A percentile compares a stretch with the other conserved stretches of the same genome.
phyloP scores from a whole-genome alignment of 2,888 invertebrate species.

The Muscina levida region DNA sequence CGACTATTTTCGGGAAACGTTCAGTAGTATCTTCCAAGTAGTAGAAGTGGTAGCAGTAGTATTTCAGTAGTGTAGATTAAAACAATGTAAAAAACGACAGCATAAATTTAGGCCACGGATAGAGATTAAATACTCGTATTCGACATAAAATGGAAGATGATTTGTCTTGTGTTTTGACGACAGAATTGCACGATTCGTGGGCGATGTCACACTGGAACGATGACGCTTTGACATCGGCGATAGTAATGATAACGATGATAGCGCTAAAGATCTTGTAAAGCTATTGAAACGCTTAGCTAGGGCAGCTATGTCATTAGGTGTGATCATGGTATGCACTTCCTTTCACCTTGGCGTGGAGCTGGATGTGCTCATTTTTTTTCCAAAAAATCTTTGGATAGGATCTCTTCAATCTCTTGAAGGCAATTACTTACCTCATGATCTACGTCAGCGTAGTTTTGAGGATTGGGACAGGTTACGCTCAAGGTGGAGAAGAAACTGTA shows the following conservation, averaged over 20 bases:
- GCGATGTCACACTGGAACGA: constrained; percentile 27
- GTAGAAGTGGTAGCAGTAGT: too few species aligned
- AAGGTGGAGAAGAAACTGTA: constrained; percentile 90
- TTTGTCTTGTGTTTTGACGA: constrained; percentile 50
- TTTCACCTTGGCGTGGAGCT: constrained; percentile 80
- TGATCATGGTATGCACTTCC: constrained; percentile 46
- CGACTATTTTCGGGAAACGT: constrained; percentile 11
- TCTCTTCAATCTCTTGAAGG: constrained; percentile 84
- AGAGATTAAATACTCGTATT: constrained; percentile 33
- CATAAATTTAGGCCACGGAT: constrained; percentile 38
- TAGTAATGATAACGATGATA: constrained; percentile 35
- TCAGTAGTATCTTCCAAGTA: constrained; percentile 7
- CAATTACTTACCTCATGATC: constrained; percentile 81
- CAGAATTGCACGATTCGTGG: constrained; percentile 55
- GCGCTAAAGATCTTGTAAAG: constrained; percentile 47
- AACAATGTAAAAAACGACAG: constrained; percentile 6
- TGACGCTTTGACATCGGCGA: constrained; percentile 43
- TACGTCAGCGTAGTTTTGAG: constrained; percentile 80
- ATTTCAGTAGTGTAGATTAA: constrained; percentile 7
- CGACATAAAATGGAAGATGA: constrained; percentile 62
- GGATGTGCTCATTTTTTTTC: constrained; percentile 83
- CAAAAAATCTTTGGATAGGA: constrained; percentile 88
- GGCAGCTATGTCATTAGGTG: constrained; percentile 35
- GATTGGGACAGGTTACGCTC: constrained; percentile 82
- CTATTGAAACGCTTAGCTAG: constrained; percentile 29